These are phyloP conservation scores for Drosophila arawakana DNA, from an alignment of 1,140 invertebrate species.

Conservation along the genomic window DNA sequence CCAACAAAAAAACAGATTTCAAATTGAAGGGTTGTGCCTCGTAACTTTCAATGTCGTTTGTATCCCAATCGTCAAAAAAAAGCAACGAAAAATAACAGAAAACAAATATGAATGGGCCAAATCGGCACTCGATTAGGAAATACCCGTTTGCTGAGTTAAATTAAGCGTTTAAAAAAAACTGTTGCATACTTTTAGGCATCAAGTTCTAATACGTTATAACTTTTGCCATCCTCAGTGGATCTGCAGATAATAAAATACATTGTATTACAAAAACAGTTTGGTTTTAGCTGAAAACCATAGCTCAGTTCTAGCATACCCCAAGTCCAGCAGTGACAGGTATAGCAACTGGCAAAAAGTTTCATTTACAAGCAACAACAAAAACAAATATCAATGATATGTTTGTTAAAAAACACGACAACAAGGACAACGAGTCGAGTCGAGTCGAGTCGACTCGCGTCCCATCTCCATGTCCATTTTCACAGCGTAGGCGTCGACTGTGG, in stretches of 20 bases:
- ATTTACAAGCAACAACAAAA: slow-evolving; percentile 67
- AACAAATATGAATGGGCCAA: neutral
- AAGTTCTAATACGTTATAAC: too few species aligned
- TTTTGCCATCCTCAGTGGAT: too few species aligned
- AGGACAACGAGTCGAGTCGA: slow-evolving; percentile 53
- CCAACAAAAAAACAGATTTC: slow-evolving; percentile 24
- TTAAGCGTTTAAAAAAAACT: too few species aligned
- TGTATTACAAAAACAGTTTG: too few species aligned
- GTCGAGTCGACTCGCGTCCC: too few species aligned
- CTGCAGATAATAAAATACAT: too few species aligned
- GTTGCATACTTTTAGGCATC: too few species aligned
- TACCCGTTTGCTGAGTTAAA: too few species aligned
- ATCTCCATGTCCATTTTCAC: slow-evolving; percentile 5
- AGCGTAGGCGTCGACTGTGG: slow-evolving; percentile 35
- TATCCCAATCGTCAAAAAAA: neutral
- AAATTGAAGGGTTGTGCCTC: slow-evolving; percentile 56
- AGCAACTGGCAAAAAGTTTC: slow-evolving; percentile 63
- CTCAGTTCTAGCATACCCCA: too few species aligned
- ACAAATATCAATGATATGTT: slow-evolving; percentile 80
- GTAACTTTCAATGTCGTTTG: slow-evolving; percentile 73
- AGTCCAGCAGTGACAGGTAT: too few species aligned
- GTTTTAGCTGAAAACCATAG: too few species aligned
- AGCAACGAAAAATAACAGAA: neutral
- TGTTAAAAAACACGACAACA: slow-evolving; percentile 77
- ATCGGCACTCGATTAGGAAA: too few species aligned